Conservation (phyloP, 2,888 invertebrate species). For the Spisula solida region DNA sequence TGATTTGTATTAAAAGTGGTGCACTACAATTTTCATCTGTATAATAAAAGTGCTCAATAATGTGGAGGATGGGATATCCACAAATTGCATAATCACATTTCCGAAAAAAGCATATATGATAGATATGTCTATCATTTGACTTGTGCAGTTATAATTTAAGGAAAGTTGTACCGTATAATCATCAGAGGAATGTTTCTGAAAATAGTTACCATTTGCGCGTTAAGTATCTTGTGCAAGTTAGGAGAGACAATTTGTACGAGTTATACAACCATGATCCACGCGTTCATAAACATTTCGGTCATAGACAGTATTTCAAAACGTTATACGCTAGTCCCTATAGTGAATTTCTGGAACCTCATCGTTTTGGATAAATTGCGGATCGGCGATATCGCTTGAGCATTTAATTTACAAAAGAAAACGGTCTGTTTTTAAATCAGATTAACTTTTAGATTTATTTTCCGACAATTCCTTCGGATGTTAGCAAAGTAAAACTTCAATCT, state of each 20-base stretch:
- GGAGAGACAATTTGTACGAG: background rate
- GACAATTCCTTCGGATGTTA: background rate
- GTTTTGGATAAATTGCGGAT: background rate
- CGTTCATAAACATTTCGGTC: background rate
- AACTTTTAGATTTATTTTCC: background rate
- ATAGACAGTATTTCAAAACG: background rate
- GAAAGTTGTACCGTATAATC: too few species aligned
- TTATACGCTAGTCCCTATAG: background rate
- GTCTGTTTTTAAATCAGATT: conserved; percentile 1
- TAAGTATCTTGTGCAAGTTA: background rate
- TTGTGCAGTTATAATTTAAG: too few species aligned
- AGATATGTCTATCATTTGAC: too few species aligned
- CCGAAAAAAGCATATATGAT: too few species aligned
- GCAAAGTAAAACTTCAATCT: background rate
- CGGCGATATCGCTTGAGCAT: background rate
- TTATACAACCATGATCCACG: background rate
- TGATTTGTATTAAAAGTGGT: too few species aligned
- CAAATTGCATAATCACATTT: too few species aligned
- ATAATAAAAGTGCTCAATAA: too few species aligned
- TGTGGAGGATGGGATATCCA: too few species aligned
- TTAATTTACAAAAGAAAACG: background rate
- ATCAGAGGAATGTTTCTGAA: background rate
- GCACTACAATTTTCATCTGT: too few species aligned
- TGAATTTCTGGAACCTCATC: background rate
- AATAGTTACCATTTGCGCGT: background rate